Base-by-base conservation (phyloP, 2,888 invertebrate species). In the Phalangium opilio region DNA sequence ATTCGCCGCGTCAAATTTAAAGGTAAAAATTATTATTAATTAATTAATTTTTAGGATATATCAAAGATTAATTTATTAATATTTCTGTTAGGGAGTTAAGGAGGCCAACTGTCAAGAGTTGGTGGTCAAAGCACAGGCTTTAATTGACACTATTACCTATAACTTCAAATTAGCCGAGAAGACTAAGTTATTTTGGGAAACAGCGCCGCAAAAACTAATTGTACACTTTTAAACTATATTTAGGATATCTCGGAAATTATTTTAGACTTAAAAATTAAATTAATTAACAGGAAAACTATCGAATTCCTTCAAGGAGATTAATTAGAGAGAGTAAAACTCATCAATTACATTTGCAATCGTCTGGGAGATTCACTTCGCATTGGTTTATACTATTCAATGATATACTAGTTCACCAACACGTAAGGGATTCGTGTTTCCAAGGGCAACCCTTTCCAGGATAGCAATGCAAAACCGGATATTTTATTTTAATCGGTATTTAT, bases 301-400 rank as follows among this genome's bases (percentile, higher is more conserved):
- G 75, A 60, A 73, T 71, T 4, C 77, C 76, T 1, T 75, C 77
- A 44, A 72, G 86, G 45, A 73, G 87, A n/a, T 66, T 89, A 35
- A 72, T 87, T 45, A 70, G 81, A 48, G 85, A 86, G 58, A 86
- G 85, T 1, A 77, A 77, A 57, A 71, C 76, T 7, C 72, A 77
- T 54, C 78, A 79, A 1, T 65, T 89, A 2, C 75, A 75, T 54
- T 67, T 85, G 50, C 70, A 75, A 3, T 77, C 79, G 60, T 77
- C 78, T 14, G 76, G 81, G 18, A 72, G 81, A 52, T 81, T 86
- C 64, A 78, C 80, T 3, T 76, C 78, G 1, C 81, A 83, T 60
- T 79, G 79, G 72, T 84, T 89, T 60, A 75, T 87, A 55, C 69
- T 89, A 43, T 77, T 89, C 60, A 83, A 79, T 47, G 87, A 89